These are phyloP conservation scores for Macrostomum cliftonense DNA, from an alignment of 2,888 invertebrate species.

Conservation along the genomic window DNA sequence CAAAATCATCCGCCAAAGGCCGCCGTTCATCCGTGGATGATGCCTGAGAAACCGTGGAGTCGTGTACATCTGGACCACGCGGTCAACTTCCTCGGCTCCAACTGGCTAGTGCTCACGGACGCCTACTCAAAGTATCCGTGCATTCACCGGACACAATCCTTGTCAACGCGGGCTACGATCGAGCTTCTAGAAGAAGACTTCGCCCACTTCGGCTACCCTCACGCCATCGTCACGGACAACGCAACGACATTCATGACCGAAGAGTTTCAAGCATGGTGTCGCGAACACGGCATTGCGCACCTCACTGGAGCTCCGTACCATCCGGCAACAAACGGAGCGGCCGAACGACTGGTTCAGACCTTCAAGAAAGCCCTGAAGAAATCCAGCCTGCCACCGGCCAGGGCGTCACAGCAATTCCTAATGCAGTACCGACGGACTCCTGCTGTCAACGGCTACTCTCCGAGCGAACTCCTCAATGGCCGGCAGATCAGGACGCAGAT, in stretches of 20 bases:
- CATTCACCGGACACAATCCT: constrained; percentile 7
- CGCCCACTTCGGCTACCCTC: constrained; percentile 12
- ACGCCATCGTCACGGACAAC: constrained; percentile 10
- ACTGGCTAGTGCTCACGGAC: constrained; percentile 16
- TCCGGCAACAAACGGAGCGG: constrained; percentile 14
- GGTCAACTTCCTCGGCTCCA: constrained; percentile 14
- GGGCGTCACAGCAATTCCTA: constrained; percentile 12
- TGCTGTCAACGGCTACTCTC: background rate
- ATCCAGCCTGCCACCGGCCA: too few species aligned
- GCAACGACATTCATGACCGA: constrained; percentile 14
- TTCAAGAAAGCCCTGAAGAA: constrained; percentile 15
- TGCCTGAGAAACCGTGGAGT: constrained; percentile 17
- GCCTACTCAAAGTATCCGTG: constrained; percentile 17
- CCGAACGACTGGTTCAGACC: constrained; percentile 15
- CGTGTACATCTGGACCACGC: constrained; percentile 19
- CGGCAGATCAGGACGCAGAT: background rate
- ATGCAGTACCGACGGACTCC: constrained; percentile 4
- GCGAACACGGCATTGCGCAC: constrained; percentile 13
- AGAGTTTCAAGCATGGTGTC: constrained; percentile 14
- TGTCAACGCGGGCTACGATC: constrained; percentile 16
- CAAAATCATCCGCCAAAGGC: constrained; percentile 13
- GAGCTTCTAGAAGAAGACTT: constrained; percentile 16
- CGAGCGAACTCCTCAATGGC: background rate
- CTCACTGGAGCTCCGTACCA: constrained; percentile 14
- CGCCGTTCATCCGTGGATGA: constrained; percentile 19